Base-by-base conservation (phyloP, 2,888 invertebrate genomes). In the Caradrina clavipalpis region DNA sequence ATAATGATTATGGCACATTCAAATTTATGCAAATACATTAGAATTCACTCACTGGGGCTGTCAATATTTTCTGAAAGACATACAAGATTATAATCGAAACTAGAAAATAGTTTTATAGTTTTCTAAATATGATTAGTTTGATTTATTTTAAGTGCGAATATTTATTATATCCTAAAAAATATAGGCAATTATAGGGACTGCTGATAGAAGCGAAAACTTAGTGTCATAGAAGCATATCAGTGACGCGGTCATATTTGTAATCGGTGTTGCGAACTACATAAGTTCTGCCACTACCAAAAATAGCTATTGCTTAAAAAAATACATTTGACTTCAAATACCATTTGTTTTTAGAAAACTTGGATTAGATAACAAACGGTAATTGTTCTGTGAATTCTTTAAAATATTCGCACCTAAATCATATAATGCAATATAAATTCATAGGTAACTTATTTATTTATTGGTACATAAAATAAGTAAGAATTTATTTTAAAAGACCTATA, bases 1-100 rank as follows among this genome's bases (percentile, higher is more conserved):
- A 5, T 47, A 39, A 56, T 57, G 76, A 58, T 76, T 76, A 72
- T 72, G 72, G 77, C 77, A 72, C 77, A 39, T 39, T 11, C 2
- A 39, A 39, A 72, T 11, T 45, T 55, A 54, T 47, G 31, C 15
- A 54, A 55, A 54, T 26, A 61, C 10, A 45, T 47, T 45, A 21
- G 2, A 49, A 11, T 19, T 13, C 17, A 49, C n/a, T 42, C 21
- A 57, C n/a, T 35, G 42, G 49, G 21, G 1, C 10, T n/a, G 4
- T 7, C 17, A 22, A 22, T 10, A 0, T 19, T 55, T 55, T 45
- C 4, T n/a, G 5, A 13, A 4, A 17, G 8, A 1, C 4, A n/a
- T 22, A 8, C 21, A 42, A 45, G 45, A 35, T 35, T 35, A 35
- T 35, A 35, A 35, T 10, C 11, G 10, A 10, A 11, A 35, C n/a